Conservation (phyloP, 2,113 vertebrate species). For the Delphinus delphis region DNA sequence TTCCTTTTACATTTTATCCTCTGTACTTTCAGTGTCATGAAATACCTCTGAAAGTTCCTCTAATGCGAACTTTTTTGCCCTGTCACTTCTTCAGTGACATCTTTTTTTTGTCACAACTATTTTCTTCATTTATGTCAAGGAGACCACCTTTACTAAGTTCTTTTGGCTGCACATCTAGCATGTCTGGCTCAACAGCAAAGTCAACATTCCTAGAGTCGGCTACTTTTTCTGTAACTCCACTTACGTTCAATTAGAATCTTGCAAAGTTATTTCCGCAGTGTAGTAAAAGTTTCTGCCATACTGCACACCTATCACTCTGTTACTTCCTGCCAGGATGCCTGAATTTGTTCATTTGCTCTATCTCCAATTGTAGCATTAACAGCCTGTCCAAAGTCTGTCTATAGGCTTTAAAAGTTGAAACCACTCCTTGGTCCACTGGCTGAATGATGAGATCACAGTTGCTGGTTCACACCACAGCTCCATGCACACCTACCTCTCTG, state of each 20-base stretch:
- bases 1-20: not conserved
- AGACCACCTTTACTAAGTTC: not conserved
- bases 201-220: not conserved
- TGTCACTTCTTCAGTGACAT: not conserved
- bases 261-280: not conserved
- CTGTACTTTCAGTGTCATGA: not conserved
- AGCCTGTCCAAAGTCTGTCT: no score
- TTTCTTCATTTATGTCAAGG: not conserved
- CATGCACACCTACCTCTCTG: no score
- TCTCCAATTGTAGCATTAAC: no score
- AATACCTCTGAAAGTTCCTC: not conserved
- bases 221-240: not conserved
- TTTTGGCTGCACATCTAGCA: not conserved
- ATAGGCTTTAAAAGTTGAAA: no score
- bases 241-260: not conserved
- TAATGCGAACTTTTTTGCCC: not conserved
- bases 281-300: not conserved
- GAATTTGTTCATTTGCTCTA: no score
- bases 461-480: no score
- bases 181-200: not conserved
- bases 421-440: no score
- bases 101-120: not conserved
- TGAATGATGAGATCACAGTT: no score
- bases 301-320: no score
- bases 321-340: no score